A percentile compares a stretch with the other conserved stretches of the same genome.
Conservation (phyloP, 2,113 vertebrate species). For the Pterocles burchelli region DNA sequence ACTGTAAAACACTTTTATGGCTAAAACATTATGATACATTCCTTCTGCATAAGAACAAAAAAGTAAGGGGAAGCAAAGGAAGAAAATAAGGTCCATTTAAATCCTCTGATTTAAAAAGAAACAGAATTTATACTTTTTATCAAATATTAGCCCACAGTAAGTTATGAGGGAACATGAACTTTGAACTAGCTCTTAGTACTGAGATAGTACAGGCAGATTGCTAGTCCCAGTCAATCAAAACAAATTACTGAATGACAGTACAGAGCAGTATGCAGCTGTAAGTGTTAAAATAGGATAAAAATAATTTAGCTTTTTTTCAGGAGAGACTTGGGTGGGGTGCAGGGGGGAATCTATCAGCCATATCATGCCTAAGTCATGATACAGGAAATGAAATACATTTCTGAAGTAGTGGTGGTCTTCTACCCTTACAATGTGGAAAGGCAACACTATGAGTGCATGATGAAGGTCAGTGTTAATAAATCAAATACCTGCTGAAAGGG, state of each 20-base stretch:
- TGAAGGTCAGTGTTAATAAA: background rate
- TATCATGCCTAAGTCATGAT: background rate
- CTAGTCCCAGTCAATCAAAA: background rate
- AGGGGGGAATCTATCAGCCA: background rate
- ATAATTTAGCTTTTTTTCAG: background rate
- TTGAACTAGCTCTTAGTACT: background rate
- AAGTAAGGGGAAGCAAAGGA: background rate
- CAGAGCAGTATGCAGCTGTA: background rate
- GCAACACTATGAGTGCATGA: background rate
- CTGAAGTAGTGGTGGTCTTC: background rate
- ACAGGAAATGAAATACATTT: background rate
- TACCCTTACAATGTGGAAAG: background rate
- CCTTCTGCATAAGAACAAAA: slow-evolving; percentile 17
- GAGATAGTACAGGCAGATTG: background rate
- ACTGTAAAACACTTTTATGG: slow-evolving; percentile 37
- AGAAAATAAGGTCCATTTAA: background rate
- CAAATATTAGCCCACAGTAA: background rate
- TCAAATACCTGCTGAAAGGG: background rate
- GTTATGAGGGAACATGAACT: background rate
- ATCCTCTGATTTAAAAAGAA: background rate
- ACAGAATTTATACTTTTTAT: background rate
- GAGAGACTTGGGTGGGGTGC: background rate
- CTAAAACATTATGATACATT: slow-evolving; percentile 38
- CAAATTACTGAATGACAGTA: background rate
- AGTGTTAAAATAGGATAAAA: background rate